A percentile compares a stretch with the other conserved stretches of the same genome.
Conservation (phyloP, 2,113 vertebrate genomes). For the Crotalus tigris region DNA sequence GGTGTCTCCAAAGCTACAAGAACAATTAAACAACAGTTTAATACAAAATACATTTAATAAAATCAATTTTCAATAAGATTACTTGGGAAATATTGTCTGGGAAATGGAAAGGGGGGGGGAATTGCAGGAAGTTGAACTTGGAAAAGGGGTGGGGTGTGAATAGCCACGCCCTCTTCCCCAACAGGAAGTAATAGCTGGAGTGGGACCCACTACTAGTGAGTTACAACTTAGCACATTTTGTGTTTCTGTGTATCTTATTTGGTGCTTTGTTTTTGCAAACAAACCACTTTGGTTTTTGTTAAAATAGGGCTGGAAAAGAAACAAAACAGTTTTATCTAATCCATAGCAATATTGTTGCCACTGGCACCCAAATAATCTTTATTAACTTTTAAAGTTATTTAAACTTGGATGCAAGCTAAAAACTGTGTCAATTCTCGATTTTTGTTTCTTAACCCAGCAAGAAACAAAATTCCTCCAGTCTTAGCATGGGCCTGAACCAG, state of each 20-base stretch:
- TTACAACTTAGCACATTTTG: neutral
- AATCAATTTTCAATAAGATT: neutral
- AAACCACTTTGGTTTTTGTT: neutral
- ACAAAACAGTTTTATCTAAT: neutral
- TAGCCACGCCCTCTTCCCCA: neutral
- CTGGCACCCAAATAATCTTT: neutral
- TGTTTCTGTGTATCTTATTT: neutral
- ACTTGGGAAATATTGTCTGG: neutral
- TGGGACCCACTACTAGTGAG: neutral
- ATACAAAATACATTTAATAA: neutral
- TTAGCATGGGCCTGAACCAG: neutral
- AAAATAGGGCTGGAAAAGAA: neutral
- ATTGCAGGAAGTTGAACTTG: neutral
- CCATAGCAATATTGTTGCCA: neutral
- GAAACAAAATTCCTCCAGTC: neutral
- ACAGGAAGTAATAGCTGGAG: neutral
- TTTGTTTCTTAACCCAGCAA: neutral
- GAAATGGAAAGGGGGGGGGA: accelerated
- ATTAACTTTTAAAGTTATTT: neutral
- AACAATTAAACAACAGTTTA: neutral
- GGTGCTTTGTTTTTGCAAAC: neutral
- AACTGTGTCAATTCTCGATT: neutral
- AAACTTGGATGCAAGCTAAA: neutral
- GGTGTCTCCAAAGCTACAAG: neutral
- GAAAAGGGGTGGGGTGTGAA: neutral